Conservation (phyloP, 2,113 vertebrate species). For the Tragulus kanchil region DNA sequence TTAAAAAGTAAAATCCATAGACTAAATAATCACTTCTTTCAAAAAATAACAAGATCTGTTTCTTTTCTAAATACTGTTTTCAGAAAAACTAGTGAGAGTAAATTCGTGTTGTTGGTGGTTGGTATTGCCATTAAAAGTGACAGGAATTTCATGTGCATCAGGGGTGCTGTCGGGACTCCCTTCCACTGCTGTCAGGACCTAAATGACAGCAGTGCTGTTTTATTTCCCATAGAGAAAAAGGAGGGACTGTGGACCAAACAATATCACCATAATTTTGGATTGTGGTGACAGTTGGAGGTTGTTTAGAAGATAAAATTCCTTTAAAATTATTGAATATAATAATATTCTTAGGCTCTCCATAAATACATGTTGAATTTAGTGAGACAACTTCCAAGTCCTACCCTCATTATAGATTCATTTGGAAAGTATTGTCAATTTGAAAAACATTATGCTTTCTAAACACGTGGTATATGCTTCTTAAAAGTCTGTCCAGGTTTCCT, state of each 20-base stretch:
- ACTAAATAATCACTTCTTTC: neutral
- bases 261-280: neutral
- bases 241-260: neutral
- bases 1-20: neutral
- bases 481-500: neutral
- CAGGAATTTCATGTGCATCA: slow-evolving; percentile 45
- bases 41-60: slow-evolving; percentile 20
- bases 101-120: slow-evolving; percentile 24
- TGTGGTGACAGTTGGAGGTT: neutral
- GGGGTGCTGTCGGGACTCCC: neutral
- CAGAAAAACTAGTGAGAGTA: slow-evolving; percentile 30
- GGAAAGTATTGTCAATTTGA: neutral
- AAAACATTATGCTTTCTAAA: neutral
- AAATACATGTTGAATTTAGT: neutral
- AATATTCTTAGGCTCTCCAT: neutral
- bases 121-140: slow-evolving; percentile 36
- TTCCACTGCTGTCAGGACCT: neutral
- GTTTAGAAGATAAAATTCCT: neutral
- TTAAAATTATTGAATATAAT: slow-evolving; percentile 26
- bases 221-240: neutral
- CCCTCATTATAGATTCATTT: slow-evolving; percentile 39
- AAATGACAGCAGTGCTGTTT: neutral
- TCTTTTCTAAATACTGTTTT: slow-evolving; percentile 46
- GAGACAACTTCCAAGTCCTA: neutral
- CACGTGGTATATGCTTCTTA: neutral